Conservation (phyloP, 2,888 invertebrate species). For the Drosophila meridionalis region DNA sequence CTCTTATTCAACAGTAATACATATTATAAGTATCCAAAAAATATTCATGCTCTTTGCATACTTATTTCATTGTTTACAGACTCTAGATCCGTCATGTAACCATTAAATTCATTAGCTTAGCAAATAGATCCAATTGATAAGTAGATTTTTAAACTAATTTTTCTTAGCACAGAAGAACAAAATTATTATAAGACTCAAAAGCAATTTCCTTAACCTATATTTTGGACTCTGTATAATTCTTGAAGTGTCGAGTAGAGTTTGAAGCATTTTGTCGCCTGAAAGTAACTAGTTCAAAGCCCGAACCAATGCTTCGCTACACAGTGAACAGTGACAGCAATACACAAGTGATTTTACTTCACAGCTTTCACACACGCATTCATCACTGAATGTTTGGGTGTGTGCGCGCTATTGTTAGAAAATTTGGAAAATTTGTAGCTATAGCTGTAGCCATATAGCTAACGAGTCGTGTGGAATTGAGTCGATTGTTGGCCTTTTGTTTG, state of each 20-base stretch:
- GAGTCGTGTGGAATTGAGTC: slow-evolving; percentile 52
- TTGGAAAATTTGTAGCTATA: slow-evolving; percentile 53
- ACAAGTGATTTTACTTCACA: slow-evolving; percentile 48
- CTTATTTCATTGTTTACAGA: no score
- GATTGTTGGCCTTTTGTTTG: slow-evolving; percentile 59
- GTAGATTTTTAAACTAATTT: no score
- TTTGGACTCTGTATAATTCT: neutral
- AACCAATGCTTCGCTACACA: slow-evolving; percentile 10
- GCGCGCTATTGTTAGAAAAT: slow-evolving; percentile 50
- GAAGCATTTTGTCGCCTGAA: slow-evolving; percentile 1
- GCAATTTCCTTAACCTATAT: no score
- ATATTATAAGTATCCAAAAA: no score
- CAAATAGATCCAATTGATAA: no score
- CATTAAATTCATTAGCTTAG: no score
- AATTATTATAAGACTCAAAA: no score
- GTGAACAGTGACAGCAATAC: slow-evolving; percentile 33
- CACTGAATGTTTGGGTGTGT: slow-evolving; percentile 8
- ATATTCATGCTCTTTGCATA: no score
- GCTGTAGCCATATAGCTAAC: slow-evolving; percentile 35
- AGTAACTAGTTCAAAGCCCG: slow-evolving; percentile 21
- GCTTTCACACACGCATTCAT: slow-evolving; percentile 11
- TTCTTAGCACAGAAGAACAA: no score
- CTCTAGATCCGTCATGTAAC: no score
- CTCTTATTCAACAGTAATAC: no score
- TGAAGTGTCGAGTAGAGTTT: neutral